phyloP scores from a whole-genome alignment of 2,113 vertebrate species.

The Butastur rufipennis region DNA sequence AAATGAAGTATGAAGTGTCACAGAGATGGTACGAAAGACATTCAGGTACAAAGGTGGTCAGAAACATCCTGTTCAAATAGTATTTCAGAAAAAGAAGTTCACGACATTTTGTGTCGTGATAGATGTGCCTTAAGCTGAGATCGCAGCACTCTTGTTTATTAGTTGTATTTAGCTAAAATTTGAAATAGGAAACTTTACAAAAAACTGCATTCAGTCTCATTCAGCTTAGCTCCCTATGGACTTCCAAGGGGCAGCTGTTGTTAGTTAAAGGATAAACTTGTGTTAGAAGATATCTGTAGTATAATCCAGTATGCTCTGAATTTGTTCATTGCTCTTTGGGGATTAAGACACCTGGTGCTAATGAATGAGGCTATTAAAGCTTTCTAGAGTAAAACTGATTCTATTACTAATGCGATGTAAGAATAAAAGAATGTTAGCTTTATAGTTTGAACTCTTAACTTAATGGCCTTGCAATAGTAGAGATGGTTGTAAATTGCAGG shows the following conservation, averaged over 20 bases:
- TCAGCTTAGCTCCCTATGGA: background rate
- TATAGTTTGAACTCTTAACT: background rate
- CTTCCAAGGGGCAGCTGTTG: background rate
- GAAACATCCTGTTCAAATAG: background rate
- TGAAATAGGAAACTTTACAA: background rate
- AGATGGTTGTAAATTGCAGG: background rate
- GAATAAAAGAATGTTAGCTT: background rate
- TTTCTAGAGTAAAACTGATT: slow-evolving; percentile 9
- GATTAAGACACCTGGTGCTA: background rate
- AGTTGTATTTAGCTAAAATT: background rate
- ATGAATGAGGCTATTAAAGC: background rate
- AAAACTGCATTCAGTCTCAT: background rate
- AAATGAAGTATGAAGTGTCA: background rate
- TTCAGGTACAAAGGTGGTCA: background rate
- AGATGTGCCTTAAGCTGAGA: background rate
- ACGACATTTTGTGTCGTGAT: background rate
- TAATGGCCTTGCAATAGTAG: background rate
- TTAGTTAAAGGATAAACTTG: background rate
- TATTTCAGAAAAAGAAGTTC: background rate
- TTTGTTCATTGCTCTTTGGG: background rate
- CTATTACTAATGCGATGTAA: background rate
- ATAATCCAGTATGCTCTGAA: background rate
- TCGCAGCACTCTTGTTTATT: background rate
- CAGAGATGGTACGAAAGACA: background rate
- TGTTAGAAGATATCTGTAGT: background rate